These are phyloP conservation scores for Mesopsocus fuscifrons DNA, from an alignment of 2,888 invertebrate species.

Conservation along the genomic window DNA sequence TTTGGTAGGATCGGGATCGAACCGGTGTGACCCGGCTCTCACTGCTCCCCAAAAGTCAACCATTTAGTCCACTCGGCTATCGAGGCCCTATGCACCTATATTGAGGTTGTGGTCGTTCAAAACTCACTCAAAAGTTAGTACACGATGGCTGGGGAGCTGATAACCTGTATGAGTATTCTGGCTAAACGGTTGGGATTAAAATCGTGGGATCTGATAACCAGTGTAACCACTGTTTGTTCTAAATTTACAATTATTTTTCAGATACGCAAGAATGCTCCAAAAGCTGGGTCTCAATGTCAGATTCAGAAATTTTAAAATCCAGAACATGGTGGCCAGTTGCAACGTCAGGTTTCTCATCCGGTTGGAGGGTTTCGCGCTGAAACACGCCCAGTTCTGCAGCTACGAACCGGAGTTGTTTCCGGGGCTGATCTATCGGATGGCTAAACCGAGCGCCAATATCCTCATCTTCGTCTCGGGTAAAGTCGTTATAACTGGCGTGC, in stretches of 20 bases:
- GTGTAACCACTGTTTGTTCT: no score
- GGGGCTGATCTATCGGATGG: conserved; percentile 95
- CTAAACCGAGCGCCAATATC: conserved; percentile 84
- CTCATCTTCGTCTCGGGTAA: conserved; percentile 99
- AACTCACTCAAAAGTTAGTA: no score
- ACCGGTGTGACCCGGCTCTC: no score
- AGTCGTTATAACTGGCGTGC: conserved; percentile 94
- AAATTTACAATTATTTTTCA: background rate
- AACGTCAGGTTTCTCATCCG: conserved; percentile 55
- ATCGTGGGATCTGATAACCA: no score
- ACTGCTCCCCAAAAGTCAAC: no score
- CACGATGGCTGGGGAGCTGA: no score
- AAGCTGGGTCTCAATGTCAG: conserved; percentile 59
- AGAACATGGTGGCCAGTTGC: conserved; percentile 56
- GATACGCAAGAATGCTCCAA: conserved; percentile 60
- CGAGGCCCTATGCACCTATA: no score
- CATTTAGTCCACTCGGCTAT: no score
- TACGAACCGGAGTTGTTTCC: conserved; percentile 98
- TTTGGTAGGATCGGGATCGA: no score
- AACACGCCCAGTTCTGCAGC: conserved; percentile 51
- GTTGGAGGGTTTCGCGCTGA: conserved; percentile 50
- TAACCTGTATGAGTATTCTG: no score
- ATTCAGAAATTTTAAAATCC: conserved; percentile 59
- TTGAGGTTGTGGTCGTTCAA: no score
- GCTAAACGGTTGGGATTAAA: no score